These are phyloP conservation scores for Bubo blakistoni DNA, from an alignment of 2,113 vertebrate genomes.

Conservation along the genomic window DNA sequence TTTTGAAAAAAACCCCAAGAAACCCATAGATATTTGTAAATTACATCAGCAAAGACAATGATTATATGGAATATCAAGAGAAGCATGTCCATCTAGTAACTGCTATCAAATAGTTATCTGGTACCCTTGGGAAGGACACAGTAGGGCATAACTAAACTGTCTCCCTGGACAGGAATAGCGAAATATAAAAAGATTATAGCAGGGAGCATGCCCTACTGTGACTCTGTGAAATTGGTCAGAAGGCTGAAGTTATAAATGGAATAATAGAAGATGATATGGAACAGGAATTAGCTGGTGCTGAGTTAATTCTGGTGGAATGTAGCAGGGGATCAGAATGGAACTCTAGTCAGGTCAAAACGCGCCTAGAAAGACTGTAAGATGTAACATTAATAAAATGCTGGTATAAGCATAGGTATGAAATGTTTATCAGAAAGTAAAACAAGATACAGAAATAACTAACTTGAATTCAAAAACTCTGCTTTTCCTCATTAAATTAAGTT, in stretches of 20 bases:
- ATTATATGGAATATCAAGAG: background rate
- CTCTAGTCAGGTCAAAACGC: conserved; percentile 58
- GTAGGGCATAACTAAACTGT: conserved; percentile 54
- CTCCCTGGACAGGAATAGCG: conserved; percentile 54
- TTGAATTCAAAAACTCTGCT: background rate
- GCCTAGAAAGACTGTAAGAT: conserved; percentile 50
- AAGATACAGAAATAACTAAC: conserved; percentile 12
- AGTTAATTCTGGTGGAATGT: conserved; percentile 67
- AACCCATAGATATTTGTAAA: background rate
- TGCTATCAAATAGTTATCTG: background rate
- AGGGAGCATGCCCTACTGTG: conserved; percentile 54
- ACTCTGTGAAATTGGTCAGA: conserved; percentile 68
- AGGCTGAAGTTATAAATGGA: conserved; percentile 67
- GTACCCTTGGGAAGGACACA: conserved; percentile 56
- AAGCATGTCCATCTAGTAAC: background rate
- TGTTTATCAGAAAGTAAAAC: conserved; percentile 42
- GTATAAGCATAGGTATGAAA: conserved; percentile 52
- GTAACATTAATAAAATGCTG: conserved; percentile 38
- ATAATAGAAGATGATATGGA: conserved; percentile 69
- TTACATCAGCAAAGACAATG: background rate
- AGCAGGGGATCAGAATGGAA: conserved; percentile 65
- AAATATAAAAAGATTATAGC: conserved; percentile 68
- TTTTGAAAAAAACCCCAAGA: background rate
- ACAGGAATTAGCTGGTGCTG: conserved; percentile 67
- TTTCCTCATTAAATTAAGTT: background rate